Conservation (phyloP, 2,113 vertebrate genomes). For the Saguinus midas region DNA sequence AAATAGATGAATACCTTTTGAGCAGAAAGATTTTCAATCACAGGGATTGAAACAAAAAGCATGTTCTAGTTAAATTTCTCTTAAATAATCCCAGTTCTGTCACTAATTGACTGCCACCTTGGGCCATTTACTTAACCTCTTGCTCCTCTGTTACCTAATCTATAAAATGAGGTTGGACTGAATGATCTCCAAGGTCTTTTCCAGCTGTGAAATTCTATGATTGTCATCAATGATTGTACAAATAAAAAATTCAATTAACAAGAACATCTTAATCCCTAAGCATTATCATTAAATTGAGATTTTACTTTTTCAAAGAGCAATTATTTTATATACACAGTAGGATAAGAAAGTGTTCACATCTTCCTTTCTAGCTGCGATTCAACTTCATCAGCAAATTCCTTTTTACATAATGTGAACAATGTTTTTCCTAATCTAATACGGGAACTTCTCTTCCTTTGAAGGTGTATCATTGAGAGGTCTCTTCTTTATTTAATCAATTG, state of each 20-base stretch:
- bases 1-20: conserved; percentile 26
- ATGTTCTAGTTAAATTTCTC: conserved; percentile 48
- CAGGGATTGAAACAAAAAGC: conserved; percentile 44
- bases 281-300: conserved; percentile 67
- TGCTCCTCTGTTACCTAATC: conserved; percentile 61
- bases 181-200: conserved; percentile 59
- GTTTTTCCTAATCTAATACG: not conserved
- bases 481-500: not conserved
- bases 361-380: conserved; percentile 5
- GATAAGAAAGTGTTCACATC: conserved; percentile 46
- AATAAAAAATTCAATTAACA: conserved; percentile 77
- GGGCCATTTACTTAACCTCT: conserved; percentile 70
- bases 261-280: conserved; percentile 71
- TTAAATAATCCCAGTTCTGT: conserved; percentile 60
- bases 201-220: conserved; percentile 62
- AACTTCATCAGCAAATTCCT: conserved; percentile 33
- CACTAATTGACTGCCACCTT: conserved; percentile 61
- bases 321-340: conserved; percentile 69
- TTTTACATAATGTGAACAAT: not conserved
- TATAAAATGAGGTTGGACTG: conserved; percentile 66
- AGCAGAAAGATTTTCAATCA: conserved; percentile 22
- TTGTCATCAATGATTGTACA: conserved; percentile 68
- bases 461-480: not conserved
- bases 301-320: conserved; percentile 63
- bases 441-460: not conserved